Evolutionary conservation across 2,888 invertebrate genomes (phyloP).

Genomic region (Rotaria sp.): DNA sequence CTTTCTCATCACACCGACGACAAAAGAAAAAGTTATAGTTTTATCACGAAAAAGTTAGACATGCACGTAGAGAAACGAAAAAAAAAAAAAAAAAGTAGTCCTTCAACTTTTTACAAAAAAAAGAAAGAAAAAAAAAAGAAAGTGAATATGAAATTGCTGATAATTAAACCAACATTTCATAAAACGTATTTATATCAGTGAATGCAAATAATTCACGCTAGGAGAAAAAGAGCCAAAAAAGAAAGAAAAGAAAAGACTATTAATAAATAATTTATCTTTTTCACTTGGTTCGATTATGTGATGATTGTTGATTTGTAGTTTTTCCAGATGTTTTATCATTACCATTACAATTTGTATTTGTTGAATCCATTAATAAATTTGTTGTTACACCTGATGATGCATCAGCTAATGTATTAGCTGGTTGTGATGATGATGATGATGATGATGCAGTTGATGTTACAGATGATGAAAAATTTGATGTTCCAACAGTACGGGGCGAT

Average conservation of each 20-base stretch:
- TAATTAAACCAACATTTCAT: background rate
- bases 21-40: background rate
- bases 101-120: background rate
- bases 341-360: constrained; percentile 13
- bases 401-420: background rate
- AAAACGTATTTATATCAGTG: constrained; percentile 2
- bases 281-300: constrained; percentile 3
- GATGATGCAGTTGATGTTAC: background rate
- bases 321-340: background rate
- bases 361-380: background rate
- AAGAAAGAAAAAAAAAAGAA: background rate
- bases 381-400: background rate
- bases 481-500: background rate
- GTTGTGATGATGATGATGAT: background rate
- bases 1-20: background rate
- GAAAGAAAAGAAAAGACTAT: background rate
- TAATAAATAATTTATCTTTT: background rate
- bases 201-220: constrained; percentile 8
- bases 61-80: background rate
- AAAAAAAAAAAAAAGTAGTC: background rate
- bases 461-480: too few species aligned
- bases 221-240: background rate
- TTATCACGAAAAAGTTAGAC: background rate
- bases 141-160: background rate
- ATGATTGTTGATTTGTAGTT: background rate